Percentiles rank a stretch among this genome's conserved stretches.
Evolutionary conservation across 2,888 invertebrate species (phyloP).

Genomic region (Spodoptera littoralis): DNA sequence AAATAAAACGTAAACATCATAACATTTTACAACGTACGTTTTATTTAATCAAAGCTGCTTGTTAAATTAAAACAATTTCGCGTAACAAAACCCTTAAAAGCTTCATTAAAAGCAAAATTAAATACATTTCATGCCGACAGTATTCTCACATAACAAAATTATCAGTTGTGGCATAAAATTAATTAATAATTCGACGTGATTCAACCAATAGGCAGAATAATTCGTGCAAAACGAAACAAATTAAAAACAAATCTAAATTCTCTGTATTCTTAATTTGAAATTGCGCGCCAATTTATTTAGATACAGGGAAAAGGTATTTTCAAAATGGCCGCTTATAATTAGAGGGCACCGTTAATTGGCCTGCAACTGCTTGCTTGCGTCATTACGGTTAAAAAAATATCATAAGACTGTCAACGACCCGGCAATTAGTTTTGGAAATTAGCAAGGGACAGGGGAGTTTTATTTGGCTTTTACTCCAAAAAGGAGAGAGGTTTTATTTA

Average conservation of each 20-base stretch:
- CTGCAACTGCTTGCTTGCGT: slow-evolving; percentile 1
- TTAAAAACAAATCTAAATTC: slow-evolving; percentile 8
- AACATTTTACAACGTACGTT: not conserved
- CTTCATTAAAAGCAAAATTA: slow-evolving; percentile 28
- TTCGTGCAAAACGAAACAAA: not conserved
- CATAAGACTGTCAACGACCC: slow-evolving; percentile 25
- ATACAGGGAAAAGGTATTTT: slow-evolving; percentile 17
- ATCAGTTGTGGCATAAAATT: slow-evolving; percentile 22
- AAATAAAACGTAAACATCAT: too few species aligned
- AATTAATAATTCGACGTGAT: slow-evolving; percentile 20
- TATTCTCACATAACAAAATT: slow-evolving; percentile 22
- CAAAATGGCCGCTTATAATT: slow-evolving; percentile 25
- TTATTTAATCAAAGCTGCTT: slow-evolving; percentile 19
- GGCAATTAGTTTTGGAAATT: slow-evolving; percentile 27
- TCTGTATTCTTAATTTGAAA: slow-evolving; percentile 11
- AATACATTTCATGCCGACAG: slow-evolving; percentile 8
- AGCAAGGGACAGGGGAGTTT: not conserved
- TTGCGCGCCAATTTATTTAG: slow-evolving; percentile 7
- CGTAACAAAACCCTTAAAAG: slow-evolving; percentile 16
- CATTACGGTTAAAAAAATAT: slow-evolving; percentile 10
- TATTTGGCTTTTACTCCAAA: not conserved
- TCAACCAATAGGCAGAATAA: not conserved
- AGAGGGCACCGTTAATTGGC: slow-evolving; percentile 8
- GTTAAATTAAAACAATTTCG: slow-evolving; percentile 25
- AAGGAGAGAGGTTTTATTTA: not conserved